Evolutionary conservation across 2,797 vertebrate genomes (phyloP).

Genomic region (Myotis findleyi): DNA sequence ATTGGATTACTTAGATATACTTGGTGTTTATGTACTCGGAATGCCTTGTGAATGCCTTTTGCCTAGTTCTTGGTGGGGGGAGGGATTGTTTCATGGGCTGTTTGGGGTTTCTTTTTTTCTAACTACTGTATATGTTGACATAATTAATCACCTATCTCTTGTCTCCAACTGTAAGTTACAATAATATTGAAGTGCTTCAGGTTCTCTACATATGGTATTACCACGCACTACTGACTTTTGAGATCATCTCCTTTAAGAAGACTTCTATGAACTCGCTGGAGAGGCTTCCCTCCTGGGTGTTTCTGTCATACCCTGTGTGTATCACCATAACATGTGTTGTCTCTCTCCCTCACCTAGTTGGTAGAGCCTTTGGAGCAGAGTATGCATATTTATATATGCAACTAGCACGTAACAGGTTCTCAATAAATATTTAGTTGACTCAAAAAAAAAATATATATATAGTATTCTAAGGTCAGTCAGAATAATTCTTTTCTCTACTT

Average conservation of each 20-base stretch:
- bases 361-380: neutral
- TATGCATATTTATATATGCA: neutral
- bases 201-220: neutral
- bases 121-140: neutral
- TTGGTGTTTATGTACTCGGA: neutral
- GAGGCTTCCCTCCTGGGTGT: neutral
- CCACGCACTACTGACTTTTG: neutral
- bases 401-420: neutral
- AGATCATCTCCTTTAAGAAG: neutral
- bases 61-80: neutral
- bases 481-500: neutral
- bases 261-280: neutral
- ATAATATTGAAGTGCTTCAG: neutral
- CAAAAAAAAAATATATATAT: neutral
- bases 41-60: neutral
- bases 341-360: neutral
- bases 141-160: neutral
- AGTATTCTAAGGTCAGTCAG: neutral
- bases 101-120: neutral
- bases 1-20: neutral
- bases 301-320: neutral
- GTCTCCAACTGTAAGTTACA: neutral
- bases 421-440: conserved; percentile 37
- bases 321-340: neutral
- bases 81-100: neutral